Percentiles rank a stretch among this genome's conserved stretches.
Evolutionary conservation across 1,140 invertebrate species (phyloP).

Genomic region (Bombyx mandarina): DNA sequence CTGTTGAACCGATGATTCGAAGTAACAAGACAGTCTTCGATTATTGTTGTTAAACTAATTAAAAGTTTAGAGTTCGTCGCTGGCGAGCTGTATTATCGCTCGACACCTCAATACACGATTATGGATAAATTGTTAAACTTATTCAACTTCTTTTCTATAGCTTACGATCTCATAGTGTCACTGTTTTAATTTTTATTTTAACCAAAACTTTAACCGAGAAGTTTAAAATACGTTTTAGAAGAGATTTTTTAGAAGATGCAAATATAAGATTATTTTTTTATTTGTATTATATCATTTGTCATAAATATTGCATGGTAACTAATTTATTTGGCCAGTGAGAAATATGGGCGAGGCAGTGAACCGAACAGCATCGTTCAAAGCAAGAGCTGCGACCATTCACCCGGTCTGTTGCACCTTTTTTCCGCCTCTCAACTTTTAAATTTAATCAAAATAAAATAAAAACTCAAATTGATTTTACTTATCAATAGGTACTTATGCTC

Average conservation of each 20-base stretch:
- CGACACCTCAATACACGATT: constrained; percentile 3
- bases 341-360: constrained; percentile 34
- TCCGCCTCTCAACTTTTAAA: constrained; percentile 50
- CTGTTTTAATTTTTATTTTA: no score
- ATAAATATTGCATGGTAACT: no score
- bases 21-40: constrained; percentile 39
- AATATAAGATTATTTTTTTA: no score
- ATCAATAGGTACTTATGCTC: neutral
- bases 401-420: constrained; percentile 40
- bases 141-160: no score
- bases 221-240: no score
- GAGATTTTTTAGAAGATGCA: no score
- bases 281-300: no score
- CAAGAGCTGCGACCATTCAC: constrained; percentile 39
- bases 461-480: constrained; percentile 21
- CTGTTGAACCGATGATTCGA: constrained; percentile 21
- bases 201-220: no score
- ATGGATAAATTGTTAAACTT: no score
- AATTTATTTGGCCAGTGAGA: constrained; percentile 12
- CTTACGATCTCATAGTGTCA: no score
- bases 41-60: constrained; percentile 57
- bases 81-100: constrained; percentile 22
- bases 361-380: constrained; percentile 46
- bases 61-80: constrained; percentile 43
- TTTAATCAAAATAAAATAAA: constrained; percentile 45